These are phyloP conservation scores for Protosalanx chinensis DNA, from an alignment of 2,797 vertebrate genomes.

Conservation along the genomic window DNA sequence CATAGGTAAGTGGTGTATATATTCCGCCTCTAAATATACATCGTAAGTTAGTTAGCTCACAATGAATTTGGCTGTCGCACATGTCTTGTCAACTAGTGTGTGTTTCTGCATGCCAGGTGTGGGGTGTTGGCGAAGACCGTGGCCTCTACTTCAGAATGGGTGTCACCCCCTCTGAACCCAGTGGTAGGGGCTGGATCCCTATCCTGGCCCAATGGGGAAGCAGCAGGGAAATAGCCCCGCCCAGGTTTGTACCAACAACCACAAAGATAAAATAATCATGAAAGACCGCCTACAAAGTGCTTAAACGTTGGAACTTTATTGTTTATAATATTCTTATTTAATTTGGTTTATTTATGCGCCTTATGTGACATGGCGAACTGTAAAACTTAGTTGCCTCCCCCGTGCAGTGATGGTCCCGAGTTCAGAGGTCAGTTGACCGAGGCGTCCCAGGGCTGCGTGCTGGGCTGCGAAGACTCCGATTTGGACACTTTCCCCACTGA, in stretches of 20 bases:
- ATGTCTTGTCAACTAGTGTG: background rate
- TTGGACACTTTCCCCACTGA: slow-evolving; percentile 61
- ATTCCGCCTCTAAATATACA: too few species aligned
- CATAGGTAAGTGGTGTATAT: too few species aligned
- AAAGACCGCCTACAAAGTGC: too few species aligned
- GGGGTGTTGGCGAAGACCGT: slow-evolving; percentile 88
- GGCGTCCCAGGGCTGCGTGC: slow-evolving; percentile 71
- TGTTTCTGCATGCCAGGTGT: slow-evolving; percentile 73
- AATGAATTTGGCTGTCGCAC: background rate
- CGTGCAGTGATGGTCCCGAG: slow-evolving; percentile 76
- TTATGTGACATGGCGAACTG: background rate
- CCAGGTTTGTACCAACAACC: slow-evolving; percentile 61
- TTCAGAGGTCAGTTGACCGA: slow-evolving; percentile 80
- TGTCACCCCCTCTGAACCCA: slow-evolving; percentile 85
- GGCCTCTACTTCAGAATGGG: slow-evolving; percentile 90
- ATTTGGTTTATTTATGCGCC: background rate
- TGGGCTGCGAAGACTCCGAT: slow-evolving; percentile 78
- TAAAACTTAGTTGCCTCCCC: background rate
- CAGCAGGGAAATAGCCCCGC: slow-evolving; percentile 72
- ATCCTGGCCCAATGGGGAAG: slow-evolving; percentile 77
- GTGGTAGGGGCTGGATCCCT: slow-evolving; percentile 88
- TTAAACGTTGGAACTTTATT: too few species aligned
- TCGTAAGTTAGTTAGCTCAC: too few species aligned
- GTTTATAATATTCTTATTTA: background rate
- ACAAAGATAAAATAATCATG: background rate